Evolutionary conservation across 2,113 vertebrate genomes (phyloP).

Genomic region (Parus major): DNA sequence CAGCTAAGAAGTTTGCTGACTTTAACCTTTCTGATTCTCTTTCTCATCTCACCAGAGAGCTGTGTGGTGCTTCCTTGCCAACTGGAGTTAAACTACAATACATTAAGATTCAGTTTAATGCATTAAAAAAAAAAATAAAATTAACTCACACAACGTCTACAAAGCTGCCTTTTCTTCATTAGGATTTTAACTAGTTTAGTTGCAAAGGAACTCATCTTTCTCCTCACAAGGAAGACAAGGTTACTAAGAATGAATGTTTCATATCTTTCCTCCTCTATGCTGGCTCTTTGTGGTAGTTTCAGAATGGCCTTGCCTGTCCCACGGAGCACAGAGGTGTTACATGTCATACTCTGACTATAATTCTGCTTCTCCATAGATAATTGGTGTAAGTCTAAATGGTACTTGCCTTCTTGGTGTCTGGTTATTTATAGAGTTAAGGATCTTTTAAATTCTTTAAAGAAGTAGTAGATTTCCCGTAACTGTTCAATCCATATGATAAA

Average conservation of each 20-base stretch:
- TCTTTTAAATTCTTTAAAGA: neutral
- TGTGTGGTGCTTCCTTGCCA: neutral
- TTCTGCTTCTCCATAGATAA: neutral
- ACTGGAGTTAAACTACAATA: neutral
- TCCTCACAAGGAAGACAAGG: neutral
- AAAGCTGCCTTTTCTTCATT: neutral
- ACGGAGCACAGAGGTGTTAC: neutral
- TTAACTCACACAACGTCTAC: neutral
- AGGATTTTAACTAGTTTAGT: neutral
- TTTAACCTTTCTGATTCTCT: accelerated
- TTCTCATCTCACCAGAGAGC: neutral
- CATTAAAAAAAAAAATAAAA: neutral
- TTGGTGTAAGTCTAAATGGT: neutral
- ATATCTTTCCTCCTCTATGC: neutral
- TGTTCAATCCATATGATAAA: neutral
- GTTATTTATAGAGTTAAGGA: neutral
- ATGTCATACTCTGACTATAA: neutral
- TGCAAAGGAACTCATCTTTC: neutral
- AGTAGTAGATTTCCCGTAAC: neutral
- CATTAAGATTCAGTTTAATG: neutral
- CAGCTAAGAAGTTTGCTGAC: neutral
- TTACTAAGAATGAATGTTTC: neutral
- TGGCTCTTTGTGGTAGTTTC: neutral
- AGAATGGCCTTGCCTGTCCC: neutral
- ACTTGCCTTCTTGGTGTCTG: neutral